Percentiles rank a stretch among this genome's conserved stretches.
These are phyloP conservation scores for Myiopsitta monachus DNA, from an alignment of 2,113 vertebrate genomes.

Conservation along the genomic window DNA sequence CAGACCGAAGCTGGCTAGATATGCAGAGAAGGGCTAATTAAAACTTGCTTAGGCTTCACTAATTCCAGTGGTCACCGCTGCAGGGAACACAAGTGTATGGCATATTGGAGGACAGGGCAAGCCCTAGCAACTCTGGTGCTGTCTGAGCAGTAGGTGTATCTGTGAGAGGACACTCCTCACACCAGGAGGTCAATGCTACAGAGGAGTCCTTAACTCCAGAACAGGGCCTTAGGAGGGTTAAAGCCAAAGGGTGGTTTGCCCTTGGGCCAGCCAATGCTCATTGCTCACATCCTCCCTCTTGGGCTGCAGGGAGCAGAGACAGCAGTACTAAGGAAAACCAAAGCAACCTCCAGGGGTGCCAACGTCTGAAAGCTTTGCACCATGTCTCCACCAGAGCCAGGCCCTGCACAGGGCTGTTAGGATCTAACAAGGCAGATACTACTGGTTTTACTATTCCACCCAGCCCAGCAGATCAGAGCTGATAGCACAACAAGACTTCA, in stretches of 20 bases:
- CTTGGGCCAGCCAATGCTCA: not conserved
- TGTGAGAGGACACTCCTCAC: not conserved
- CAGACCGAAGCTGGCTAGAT: not conserved
- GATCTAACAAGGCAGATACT: not conserved
- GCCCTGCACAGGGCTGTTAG: too few relatives aligned
- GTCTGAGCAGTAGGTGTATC: not conserved
- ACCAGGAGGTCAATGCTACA: not conserved
- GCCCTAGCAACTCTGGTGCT: not conserved
- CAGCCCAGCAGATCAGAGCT: not conserved
- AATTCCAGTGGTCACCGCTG: not conserved
- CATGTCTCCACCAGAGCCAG: rapidly evolving
- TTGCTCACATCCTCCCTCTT: not conserved
- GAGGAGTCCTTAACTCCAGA: not conserved
- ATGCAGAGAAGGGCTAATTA: not conserved
- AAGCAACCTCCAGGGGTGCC: not conserved
- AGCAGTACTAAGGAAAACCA: rapidly evolving
- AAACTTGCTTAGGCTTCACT: not conserved
- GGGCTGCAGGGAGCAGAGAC: not conserved
- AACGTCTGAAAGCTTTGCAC: not conserved
- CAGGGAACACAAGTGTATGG: rapidly evolving
- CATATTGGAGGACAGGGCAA: not conserved
- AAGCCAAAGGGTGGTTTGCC: not conserved
- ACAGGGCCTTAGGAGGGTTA: not conserved
- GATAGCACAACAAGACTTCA: not conserved
- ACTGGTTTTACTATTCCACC: not conserved